These are phyloP conservation scores for Tachycineta bicolor DNA, from an alignment of 2,113 vertebrate species.

Conservation along the genomic window DNA sequence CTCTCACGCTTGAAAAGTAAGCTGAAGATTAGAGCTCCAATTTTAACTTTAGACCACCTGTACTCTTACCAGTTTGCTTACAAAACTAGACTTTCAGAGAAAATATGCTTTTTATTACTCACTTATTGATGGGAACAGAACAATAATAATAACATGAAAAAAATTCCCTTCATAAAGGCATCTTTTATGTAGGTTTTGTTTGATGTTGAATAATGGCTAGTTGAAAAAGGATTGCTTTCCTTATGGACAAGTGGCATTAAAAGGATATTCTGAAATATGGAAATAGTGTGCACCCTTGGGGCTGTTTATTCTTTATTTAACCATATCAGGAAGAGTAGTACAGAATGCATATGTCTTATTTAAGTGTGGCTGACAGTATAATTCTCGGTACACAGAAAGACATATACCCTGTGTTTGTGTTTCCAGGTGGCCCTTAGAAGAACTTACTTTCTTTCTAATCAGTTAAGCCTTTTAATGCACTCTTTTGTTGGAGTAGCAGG, in stretches of 20 bases:
- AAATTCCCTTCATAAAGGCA: neutral
- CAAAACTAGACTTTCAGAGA: neutral
- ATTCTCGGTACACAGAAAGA: neutral
- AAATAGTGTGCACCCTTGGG: neutral
- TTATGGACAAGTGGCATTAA: neutral
- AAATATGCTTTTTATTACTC: neutral
- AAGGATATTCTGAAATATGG: neutral
- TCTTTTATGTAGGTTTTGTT: neutral
- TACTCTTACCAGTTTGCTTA: neutral
- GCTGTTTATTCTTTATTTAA: neutral
- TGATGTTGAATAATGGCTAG: neutral
- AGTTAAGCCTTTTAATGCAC: neutral
- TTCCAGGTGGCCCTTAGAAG: neutral
- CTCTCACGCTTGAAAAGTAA: neutral
- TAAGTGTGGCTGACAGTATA: neutral
- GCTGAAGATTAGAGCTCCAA: neutral
- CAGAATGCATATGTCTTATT: neutral
- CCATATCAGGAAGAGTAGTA: neutral
- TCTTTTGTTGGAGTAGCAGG: neutral
- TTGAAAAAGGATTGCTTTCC: neutral
- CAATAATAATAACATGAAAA: neutral
- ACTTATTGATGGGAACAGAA: neutral
- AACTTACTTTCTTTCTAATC: constrained; percentile 11
- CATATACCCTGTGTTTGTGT: neutral
- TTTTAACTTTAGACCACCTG: neutral